Base-by-base conservation (phyloP, 2,113 vertebrate species). In the Anoplopoma fimbria region DNA sequence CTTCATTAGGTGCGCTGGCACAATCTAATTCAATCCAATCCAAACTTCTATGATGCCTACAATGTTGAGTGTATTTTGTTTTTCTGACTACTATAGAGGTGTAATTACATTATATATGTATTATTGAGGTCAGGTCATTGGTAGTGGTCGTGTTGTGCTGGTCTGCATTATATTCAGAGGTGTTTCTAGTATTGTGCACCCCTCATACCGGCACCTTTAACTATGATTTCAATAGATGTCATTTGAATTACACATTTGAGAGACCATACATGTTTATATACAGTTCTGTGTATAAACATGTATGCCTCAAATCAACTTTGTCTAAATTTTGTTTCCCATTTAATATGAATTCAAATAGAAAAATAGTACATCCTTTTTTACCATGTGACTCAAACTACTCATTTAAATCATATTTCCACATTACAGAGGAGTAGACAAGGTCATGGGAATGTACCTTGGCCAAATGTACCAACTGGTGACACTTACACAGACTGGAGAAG, bases 391-490 rank as follows among this genome's bases (percentile, higher is more conserved):
- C 2, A 51, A 60, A 71, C 14, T 2, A 0, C 4, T 34, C 15
- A 21, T 33, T 40, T 14, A 21, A 61, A 21, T 62, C 7, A 14
- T 74, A 47, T 2, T 49, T 21, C 21, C 42, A 74, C 47, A 77
- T 74, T 69, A 23, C 31, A 2, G 25, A 29, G 27, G 51, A 77
- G 33, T 0, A 21, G 29, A 12, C 68, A 60, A 78, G 38, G 67
- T 69, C 75, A 33, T 6, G 19, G 34, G 42, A 78, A 31, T 57
- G 23, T 10, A 53, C 27, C 33, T 27, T 29, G 2, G 49, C 13
- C 19, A 36, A 60, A 88, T 55, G 5, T 42, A 4, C 14, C 73
- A 70, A 72, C 17, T 19, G 49, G 57, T 64, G 63, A 84, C 63
- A 77, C 29, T n/a, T 55, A 27, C 4, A 7, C 3, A 0, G 42